Conservation (phyloP, 37 sponge, comb jelly and placozoan genomes). For the Beroe forskalii region DNA sequence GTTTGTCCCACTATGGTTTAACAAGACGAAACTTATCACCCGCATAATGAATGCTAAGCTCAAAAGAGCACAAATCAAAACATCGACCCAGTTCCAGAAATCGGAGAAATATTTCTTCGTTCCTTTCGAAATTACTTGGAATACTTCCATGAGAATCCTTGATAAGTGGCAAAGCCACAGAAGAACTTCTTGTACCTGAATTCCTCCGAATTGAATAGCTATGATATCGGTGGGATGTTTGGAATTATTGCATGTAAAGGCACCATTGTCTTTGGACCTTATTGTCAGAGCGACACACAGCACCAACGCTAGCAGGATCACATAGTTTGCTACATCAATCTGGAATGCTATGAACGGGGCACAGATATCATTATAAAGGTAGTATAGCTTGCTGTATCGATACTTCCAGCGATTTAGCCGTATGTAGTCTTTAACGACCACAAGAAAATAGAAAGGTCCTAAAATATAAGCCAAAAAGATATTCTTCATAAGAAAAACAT, state of each 20-base stretch:
- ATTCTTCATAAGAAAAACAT: not conserved
- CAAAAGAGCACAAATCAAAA: not conserved
- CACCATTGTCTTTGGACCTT: not conserved
- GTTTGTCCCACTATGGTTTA: not conserved
- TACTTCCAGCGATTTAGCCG: not conserved
- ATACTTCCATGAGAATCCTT: not conserved
- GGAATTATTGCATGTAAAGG: not conserved
- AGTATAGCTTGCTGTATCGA: not conserved
- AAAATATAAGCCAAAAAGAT: not conserved
- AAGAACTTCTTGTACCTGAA: not conserved
- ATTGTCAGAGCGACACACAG: not conserved
- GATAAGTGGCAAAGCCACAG: constrained; percentile 28
- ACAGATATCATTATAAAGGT: not conserved
- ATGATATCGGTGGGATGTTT: not conserved
- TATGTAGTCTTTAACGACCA: not conserved
- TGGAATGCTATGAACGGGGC: not conserved
- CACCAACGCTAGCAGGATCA: constrained; percentile 2
- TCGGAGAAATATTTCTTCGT: not conserved
- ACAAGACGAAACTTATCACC: not conserved
- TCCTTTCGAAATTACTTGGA: not conserved
- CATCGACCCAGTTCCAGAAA: constrained; percentile 52
- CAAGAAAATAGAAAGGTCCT: not conserved
- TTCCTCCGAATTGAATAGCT: not conserved
- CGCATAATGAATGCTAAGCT: not conserved
- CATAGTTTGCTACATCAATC: not conserved